Base-by-base conservation (phyloP, 2,888 invertebrate species). In the Branchellion lobata region DNA sequence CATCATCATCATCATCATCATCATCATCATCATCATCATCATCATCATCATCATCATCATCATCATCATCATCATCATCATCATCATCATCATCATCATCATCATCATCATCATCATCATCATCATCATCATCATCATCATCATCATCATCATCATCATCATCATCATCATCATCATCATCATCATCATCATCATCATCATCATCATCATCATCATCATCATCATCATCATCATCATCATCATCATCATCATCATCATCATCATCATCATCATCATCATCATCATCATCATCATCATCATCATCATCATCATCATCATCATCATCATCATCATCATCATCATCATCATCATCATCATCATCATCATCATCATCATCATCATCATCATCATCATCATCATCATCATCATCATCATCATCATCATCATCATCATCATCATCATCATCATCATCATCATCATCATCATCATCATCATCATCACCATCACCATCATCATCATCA, bases 31-130 rank as follows among this genome's bases (percentile, higher is more conserved):
- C 65, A 5, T 65, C 65, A 65, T 65, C 65, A 65, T 65, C 65
- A 65, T 65, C 65, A 65, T 65, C 65, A 65, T 65, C 65, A 65
- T 65, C 65, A 65, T 65, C 65, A 65, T 65, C 65, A 65, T 65
- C 65, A 65, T 65, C 65, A 65, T 65, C 65, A 65, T 65, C 65
- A 65, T 65, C 65, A 65, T 65, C 65, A 65, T 65, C 65, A 65
- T 65, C 24, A 57, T 65, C 65, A 65, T 65, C 65, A 65, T 65
- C 65, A 65, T 65, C 65, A 65, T 65, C 65, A 65, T 65, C 65
- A 65, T 65, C 65, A 65, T 65, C 65, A 65, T 65, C 65, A 65
- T 65, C 65, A 65, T 65, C 65, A 65, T 65, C 65, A 65, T 65
- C 65, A 65, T 65, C 24, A 57, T 65, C 65, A 65, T 65, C 65